phyloP scores from a whole-genome alignment of 2,113 vertebrate species.

The Ranitomeya imitator region DNA sequence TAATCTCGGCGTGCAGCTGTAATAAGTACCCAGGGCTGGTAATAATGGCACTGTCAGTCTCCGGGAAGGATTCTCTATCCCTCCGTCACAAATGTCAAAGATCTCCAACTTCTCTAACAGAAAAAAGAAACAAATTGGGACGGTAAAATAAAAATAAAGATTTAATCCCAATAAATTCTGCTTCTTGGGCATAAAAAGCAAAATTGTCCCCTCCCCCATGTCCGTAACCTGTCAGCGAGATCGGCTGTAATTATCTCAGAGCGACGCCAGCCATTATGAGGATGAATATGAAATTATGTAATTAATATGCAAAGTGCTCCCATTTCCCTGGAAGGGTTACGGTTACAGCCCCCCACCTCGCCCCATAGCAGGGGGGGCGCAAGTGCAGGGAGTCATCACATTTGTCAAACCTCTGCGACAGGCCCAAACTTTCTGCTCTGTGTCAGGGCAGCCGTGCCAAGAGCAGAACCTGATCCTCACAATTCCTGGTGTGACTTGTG shows the following conservation, averaged over 20 bases:
- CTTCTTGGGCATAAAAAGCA: neutral
- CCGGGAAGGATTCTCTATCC: neutral
- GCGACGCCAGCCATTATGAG: neutral
- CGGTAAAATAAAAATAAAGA: neutral
- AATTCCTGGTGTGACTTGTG: neutral
- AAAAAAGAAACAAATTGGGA: neutral
- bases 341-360: neutral
- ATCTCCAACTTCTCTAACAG: neutral
- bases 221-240: neutral
- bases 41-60: slow-evolving; percentile 31
- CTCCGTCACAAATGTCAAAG: slow-evolving; percentile 37
- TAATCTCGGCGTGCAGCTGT: slow-evolving; percentile 31
- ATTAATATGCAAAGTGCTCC: neutral
- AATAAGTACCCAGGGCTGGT: slow-evolving; percentile 23
- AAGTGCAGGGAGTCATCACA: neutral
- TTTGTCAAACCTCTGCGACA: slow-evolving; percentile 21
- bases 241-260: slow-evolving; percentile 1
- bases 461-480: slow-evolving; percentile 42
- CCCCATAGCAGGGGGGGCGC: neutral
- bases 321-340: slow-evolving; percentile 4
- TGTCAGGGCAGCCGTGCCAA: slow-evolving; percentile 9
- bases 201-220: too few relatives aligned
- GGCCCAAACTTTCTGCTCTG: neutral
- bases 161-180: neutral
- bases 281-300: neutral